A percentile compares a stretch with the other conserved stretches of the same genome.
phyloP scores from a whole-genome alignment of 2,113 vertebrate genomes.

The Romanogobio albipinnatus region DNA sequence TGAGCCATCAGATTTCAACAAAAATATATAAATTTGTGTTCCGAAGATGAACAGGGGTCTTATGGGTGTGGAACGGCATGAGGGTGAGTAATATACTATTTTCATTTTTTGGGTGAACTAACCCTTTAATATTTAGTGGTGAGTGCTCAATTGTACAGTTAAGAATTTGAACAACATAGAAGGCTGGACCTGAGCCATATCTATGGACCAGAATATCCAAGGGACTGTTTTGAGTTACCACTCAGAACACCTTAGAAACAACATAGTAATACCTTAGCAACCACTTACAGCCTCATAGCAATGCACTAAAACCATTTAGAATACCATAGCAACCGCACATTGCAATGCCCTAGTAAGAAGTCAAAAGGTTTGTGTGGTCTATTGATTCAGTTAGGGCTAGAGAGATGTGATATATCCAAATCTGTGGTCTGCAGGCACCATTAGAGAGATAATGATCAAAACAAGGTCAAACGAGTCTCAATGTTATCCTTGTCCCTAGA shows the following conservation, averaged over 20 bases:
- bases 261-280: background rate
- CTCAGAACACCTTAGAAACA: background rate
- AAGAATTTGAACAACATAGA: background rate
- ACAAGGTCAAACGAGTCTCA: background rate
- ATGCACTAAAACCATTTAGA: background rate
- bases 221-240: background rate
- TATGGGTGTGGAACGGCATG: no score
- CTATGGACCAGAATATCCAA: background rate
- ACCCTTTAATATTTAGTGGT: background rate
- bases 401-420: slow-evolving; percentile 4
- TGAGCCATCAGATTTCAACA: no score
- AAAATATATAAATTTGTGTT: no score
- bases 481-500: background rate
- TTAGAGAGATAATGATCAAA: background rate
- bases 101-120: no score
- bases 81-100: no score
- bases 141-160: background rate
- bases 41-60: no score
- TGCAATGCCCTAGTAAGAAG: background rate
- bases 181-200: background rate
- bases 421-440: background rate
- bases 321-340: background rate
- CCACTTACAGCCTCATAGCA: background rate
- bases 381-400: background rate
- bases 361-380: slow-evolving; percentile 18